phyloP scores from a whole-genome alignment of 1,140 invertebrate genomes.

The Solenopsis invicta region DNA sequence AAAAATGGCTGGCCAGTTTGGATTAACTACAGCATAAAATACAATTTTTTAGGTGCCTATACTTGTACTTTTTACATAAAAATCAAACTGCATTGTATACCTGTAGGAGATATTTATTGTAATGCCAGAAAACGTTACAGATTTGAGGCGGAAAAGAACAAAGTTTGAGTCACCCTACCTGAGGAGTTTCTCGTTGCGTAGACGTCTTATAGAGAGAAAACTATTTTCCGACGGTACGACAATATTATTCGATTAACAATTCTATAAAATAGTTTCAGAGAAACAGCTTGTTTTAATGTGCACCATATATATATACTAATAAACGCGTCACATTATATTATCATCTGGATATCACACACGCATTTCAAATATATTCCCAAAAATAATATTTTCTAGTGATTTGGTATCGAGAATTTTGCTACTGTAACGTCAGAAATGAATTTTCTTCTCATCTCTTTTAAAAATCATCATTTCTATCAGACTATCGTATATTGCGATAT shows the following conservation, averaged over 20 bases:
- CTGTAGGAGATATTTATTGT: slow-evolving; percentile 56
- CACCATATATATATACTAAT: slow-evolving; percentile 65
- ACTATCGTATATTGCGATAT: neutral
- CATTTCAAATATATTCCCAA: slow-evolving; percentile 64
- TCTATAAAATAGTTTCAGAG: slow-evolving; percentile 61
- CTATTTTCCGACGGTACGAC: slow-evolving; percentile 83
- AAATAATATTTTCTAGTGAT: slow-evolving; percentile 75
- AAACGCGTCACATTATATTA: slow-evolving; percentile 46
- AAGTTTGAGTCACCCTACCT: slow-evolving; percentile 82
- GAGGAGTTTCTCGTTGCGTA: slow-evolving; percentile 81
- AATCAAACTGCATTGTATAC: slow-evolving; percentile 29
- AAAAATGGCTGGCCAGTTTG: neutral
- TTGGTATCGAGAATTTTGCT: neutral
- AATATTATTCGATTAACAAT: slow-evolving; percentile 70
- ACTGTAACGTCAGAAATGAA: slow-evolving; percentile 29
- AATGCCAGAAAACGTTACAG: slow-evolving; percentile 79
- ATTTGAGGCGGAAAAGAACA: slow-evolving; percentile 84
- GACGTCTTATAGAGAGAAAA: slow-evolving; percentile 81
- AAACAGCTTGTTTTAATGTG: slow-evolving; percentile 71
- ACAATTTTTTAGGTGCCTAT: slow-evolving; percentile 10
- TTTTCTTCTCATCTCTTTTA: slow-evolving; percentile 30
- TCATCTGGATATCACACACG: slow-evolving; percentile 17
- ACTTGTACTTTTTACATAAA: slow-evolving; percentile 12
- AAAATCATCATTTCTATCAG: neutral
- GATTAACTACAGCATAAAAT: slow-evolving; percentile 34